Evolutionary conservation across 2,888 invertebrate species (phyloP).

Genomic region (Parasteatoda lunata): DNA sequence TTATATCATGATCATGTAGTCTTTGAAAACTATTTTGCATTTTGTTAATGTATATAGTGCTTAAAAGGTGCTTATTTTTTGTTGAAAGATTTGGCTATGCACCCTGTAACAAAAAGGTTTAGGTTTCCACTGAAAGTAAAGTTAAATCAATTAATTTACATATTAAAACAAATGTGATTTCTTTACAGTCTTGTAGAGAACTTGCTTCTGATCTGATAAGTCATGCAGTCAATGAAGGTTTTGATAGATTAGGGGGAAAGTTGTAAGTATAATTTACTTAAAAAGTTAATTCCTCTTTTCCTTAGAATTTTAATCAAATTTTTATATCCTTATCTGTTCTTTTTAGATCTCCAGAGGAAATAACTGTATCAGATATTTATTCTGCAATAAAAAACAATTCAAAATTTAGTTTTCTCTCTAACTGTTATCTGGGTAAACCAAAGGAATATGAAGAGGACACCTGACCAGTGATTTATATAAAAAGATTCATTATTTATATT

Average conservation of each 20-base stretch:
- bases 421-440: slow-evolving; percentile 44
- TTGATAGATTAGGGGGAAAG: slow-evolving; percentile 55
- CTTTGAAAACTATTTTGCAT: too few relatives aligned
- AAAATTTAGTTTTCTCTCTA: slow-evolving; percentile 46
- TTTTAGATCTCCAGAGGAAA: slow-evolving; percentile 60
- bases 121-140: too few relatives aligned
- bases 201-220: slow-evolving; percentile 51
- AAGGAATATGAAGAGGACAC: slow-evolving; percentile 40
- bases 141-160: too few relatives aligned
- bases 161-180: too few relatives aligned
- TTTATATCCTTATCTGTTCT: neutral
- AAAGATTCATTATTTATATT: too few relatives aligned
- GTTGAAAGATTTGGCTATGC: too few relatives aligned
- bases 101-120: too few relatives aligned
- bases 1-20: too few relatives aligned
- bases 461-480: slow-evolving; percentile 21
- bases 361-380: slow-evolving; percentile 55
- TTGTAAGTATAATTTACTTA: slow-evolving; percentile 47
- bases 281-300: neutral
- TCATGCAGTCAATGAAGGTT: slow-evolving; percentile 55
- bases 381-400: slow-evolving; percentile 51
- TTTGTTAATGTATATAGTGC: too few relatives aligned
- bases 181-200: slow-evolving; percentile 43
- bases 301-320: too few relatives aligned
- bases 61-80: too few relatives aligned